Percentiles rank a stretch among this genome's conserved stretches.
phyloP scores from a whole-genome alignment of 1,140 invertebrate genomes.

The Paramacrobiotus metropolitanus region DNA sequence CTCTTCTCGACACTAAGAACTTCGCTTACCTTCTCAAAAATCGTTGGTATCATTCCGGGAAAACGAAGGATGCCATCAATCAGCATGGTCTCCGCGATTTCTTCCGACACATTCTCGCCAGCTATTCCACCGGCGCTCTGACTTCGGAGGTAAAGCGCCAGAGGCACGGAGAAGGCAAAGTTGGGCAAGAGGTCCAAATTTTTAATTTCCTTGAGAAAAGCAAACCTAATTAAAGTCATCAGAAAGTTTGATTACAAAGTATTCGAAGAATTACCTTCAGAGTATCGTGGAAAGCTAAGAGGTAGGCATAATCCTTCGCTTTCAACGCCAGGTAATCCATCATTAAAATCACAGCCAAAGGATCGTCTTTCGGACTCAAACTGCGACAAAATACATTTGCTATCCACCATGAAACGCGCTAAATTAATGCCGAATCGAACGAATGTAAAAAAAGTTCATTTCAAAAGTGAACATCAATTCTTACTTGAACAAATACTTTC shows the following conservation, averaged over 20 bases:
- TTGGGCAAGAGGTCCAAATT: background rate
- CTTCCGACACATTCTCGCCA: background rate
- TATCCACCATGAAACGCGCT: too few species aligned
- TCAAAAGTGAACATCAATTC: too few species aligned
- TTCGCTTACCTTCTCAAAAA: background rate
- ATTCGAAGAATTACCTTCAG: background rate
- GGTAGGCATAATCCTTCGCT: background rate
- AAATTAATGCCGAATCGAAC: too few species aligned
- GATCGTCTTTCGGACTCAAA: background rate
- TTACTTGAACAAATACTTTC: slow-evolving; percentile 1
- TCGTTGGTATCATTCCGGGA: background rate
- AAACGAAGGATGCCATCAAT: background rate
- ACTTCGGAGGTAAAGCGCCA: background rate
- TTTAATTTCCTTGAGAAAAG: background rate
- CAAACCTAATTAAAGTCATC: too few species aligned
- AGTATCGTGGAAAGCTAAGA: background rate
- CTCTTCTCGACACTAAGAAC: too few species aligned
- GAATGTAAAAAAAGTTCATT: too few species aligned
- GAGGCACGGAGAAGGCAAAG: background rate
- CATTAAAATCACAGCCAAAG: background rate
- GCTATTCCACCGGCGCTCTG: too few species aligned
- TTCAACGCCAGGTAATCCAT: background rate
- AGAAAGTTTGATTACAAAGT: too few species aligned
- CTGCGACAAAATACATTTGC: background rate
- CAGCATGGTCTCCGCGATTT: background rate